These are phyloP conservation scores for Panurus biarmicus DNA, from an alignment of 2,113 vertebrate genomes.

Conservation along the genomic window DNA sequence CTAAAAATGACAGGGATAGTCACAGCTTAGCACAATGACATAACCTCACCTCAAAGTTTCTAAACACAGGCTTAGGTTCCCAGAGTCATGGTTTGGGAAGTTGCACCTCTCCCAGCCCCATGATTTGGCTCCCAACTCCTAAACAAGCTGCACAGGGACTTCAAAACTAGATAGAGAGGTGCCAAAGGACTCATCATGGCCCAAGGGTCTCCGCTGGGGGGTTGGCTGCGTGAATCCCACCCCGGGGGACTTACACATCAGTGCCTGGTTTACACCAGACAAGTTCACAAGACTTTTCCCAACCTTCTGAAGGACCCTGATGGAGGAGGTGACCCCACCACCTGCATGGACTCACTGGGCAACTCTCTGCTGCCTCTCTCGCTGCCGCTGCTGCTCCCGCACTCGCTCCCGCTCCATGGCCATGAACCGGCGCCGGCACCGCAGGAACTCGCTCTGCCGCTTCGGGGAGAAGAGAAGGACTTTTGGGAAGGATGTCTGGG, in stretches of 20 bases:
- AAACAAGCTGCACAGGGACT: not conserved
- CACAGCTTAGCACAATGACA: fast-evolving
- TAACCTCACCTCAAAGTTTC: not conserved
- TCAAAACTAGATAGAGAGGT: fast-evolving
- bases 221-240: not conserved
- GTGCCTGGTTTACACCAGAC: not conserved
- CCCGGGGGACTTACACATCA: no score
- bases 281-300: not conserved
- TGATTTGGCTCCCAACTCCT: not conserved
- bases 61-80: not conserved
- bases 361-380: conserved; percentile 71
- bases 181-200: fast-evolving
- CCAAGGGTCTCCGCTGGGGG: not conserved
- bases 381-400: conserved; percentile 75
- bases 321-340: not conserved
- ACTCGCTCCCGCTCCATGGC: conserved; percentile 79
- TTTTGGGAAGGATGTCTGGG: not conserved
- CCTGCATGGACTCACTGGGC: not conserved
- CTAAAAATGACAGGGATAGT: not conserved
- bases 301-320: not conserved
- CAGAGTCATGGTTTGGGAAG: not conserved
- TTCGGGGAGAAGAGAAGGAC: not conserved
- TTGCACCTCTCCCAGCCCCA: not conserved
- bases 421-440: conserved; percentile 81
- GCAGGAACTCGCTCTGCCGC: conserved; percentile 80